These are phyloP conservation scores for Prunella fulvescens DNA, from an alignment of 2,113 vertebrate species.

Conservation along the genomic window DNA sequence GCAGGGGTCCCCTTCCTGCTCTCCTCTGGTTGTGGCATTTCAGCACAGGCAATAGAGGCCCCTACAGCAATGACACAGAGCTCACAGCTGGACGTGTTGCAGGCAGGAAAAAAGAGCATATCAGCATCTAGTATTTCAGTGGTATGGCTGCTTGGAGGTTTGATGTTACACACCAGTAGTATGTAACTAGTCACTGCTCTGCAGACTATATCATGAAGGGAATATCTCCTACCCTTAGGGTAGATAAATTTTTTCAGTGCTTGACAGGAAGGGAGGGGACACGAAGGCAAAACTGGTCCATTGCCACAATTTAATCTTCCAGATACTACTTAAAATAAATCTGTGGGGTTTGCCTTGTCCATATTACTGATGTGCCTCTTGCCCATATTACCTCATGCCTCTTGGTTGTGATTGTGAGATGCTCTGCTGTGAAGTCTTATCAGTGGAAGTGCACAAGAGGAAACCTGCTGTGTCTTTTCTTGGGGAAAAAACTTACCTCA, in stretches of 20 bases:
- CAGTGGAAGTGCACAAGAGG: background rate
- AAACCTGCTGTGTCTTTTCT: background rate
- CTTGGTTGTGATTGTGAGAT: background rate
- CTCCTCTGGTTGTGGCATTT: background rate
- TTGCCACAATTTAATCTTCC: background rate
- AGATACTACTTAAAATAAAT: background rate
- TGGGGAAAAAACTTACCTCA: fast-evolving
- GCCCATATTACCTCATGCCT: background rate
- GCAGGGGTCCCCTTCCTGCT: background rate
- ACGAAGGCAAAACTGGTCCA: background rate
- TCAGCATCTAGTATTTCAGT: background rate
- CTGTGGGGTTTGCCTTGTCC: background rate
- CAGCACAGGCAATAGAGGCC: background rate
- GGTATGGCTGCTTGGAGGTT: background rate
- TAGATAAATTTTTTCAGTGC: background rate
- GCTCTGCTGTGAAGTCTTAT: background rate
- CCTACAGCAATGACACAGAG: background rate
- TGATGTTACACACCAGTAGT: background rate
- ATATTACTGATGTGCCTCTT: background rate
- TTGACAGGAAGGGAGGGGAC: background rate
- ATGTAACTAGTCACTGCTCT: background rate
- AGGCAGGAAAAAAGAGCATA: background rate
- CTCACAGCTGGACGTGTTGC: background rate
- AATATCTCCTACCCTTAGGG: background rate
- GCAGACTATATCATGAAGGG: fast-evolving